phyloP scores from a whole-genome alignment of 2,888 invertebrate genomes.

The Heliconius hortense region DNA sequence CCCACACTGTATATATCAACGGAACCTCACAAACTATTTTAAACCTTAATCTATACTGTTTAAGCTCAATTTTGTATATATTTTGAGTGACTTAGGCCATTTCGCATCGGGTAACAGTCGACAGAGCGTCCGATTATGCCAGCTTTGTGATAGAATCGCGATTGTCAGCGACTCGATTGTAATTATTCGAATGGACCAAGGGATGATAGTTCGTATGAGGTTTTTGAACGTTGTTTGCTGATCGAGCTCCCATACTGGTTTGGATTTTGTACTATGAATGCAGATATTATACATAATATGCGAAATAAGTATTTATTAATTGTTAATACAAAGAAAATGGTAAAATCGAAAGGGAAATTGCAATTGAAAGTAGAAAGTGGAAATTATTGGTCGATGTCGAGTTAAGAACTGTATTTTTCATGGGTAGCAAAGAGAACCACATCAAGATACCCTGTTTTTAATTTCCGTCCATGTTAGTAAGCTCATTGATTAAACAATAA shows the following conservation, averaged over 20 bases:
- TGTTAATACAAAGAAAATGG: background rate
- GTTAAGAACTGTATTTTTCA: background rate
- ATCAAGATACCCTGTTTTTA: no score
- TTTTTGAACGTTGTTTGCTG: slow-evolving; percentile 67
- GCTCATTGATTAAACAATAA: no score
- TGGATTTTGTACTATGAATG: slow-evolving; percentile 16
- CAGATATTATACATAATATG: slow-evolving; percentile 9
- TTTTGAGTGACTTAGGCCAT: slow-evolving; percentile 52
- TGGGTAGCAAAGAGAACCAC: background rate
- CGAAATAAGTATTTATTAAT: background rate
- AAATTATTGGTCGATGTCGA: no score
- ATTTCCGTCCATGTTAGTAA: no score
- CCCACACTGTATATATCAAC: slow-evolving; percentile 58
- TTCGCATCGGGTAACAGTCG: slow-evolving; percentile 56
- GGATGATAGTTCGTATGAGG: slow-evolving; percentile 62
- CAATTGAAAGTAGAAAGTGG: background rate
- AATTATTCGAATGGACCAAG: slow-evolving; percentile 76
- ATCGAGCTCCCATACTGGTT: slow-evolving; percentile 44
- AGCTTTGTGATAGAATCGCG: slow-evolving; percentile 80
- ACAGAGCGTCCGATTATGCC: slow-evolving; percentile 78
- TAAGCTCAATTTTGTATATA: slow-evolving; percentile 41
- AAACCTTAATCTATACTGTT: slow-evolving; percentile 21
- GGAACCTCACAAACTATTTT: slow-evolving; percentile 26
- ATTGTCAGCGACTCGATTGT: slow-evolving; percentile 81
- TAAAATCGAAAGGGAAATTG: background rate